Conservation (phyloP, 2,797 vertebrate genomes). For the Alcedo atthis region DNA sequence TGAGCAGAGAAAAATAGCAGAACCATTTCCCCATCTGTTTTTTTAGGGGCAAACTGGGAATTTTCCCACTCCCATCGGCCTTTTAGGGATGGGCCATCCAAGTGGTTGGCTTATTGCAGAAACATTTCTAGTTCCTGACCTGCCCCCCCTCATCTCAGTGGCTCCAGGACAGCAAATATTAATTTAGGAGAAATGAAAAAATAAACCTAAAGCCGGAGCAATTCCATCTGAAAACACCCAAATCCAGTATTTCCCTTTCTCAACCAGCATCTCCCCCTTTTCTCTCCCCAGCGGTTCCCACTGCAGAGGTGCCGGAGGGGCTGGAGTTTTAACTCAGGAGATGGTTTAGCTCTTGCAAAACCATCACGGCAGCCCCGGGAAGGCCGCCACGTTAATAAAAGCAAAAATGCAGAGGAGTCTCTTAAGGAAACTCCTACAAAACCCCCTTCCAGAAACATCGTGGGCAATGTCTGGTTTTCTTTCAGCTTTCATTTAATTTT, state of each 20-base stretch:
- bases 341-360: slow-evolving; percentile 14
- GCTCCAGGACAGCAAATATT: neutral
- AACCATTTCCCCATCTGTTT: neutral
- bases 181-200: neutral
- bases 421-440: slow-evolving; percentile 66
- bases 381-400: slow-evolving; percentile 75
- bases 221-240: neutral
- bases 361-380: slow-evolving; percentile 47
- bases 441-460: neutral
- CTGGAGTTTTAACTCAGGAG: neutral
- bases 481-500: neutral
- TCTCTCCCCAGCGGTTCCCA: neutral
- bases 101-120: neutral
- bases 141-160: rapidly evolving
- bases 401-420: slow-evolving; percentile 72
- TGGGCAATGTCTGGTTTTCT: neutral
- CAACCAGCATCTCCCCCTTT: neutral
- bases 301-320: neutral
- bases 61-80: neutral
- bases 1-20: neutral
- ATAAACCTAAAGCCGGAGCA: neutral
- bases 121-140: neutral
- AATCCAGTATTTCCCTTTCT: neutral
- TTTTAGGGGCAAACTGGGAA: neutral
- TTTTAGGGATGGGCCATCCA: rapidly evolving